Evolutionary conservation across 1,140 invertebrate species (phyloP), one percentile per base, ranked within the genome.

Genomic region (Protaetia brevitarsis): DNA sequence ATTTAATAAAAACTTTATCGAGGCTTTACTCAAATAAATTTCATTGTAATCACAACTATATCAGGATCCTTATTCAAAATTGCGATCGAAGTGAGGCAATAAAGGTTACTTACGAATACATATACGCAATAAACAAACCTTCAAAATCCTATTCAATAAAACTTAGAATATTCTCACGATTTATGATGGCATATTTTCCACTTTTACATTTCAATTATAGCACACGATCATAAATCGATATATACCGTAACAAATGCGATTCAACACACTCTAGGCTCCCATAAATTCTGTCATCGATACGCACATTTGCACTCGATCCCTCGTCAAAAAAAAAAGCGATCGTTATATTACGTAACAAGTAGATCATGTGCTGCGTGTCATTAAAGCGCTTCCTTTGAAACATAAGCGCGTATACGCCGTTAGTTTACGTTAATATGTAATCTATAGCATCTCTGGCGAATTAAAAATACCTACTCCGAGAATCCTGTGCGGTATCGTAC

Each of bases 401-500:
- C 41, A 51, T 19, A 51, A 26, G 19, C 19, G 16, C 19, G 41
- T 51, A 51, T 51, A 51, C 41, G 16, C 13, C 10, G 6, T 13
- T 51, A 23, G 41, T 51, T 51, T 51, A 51, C 41, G 19, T 51
- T 51, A 51, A 51, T 51, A 19, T 51, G 41, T 51, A 51, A 51
- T 51, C 41, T 51, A 51, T 51, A 51, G 26, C 41, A 7, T 51
- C 19, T 51, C 16, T 16, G 8, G 21, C 19, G 41, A 51, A 7
- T 51, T 51, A 51, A 51, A 51, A 51, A 51, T 51, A 51, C 41
- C 41, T 16, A 51, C 41, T 51, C 41, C 2, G 19, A 51, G 5
- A 51, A 34, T n/a, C n/a, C n/a, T n/a, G n/a, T n/a, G 41, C 2
- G 26, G 26, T 51, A 7, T 19, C 13, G 19, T 23, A 23, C 21